phyloP scores from a whole-genome alignment of 2,113 vertebrate genomes.

The Menidia beryllina region DNA sequence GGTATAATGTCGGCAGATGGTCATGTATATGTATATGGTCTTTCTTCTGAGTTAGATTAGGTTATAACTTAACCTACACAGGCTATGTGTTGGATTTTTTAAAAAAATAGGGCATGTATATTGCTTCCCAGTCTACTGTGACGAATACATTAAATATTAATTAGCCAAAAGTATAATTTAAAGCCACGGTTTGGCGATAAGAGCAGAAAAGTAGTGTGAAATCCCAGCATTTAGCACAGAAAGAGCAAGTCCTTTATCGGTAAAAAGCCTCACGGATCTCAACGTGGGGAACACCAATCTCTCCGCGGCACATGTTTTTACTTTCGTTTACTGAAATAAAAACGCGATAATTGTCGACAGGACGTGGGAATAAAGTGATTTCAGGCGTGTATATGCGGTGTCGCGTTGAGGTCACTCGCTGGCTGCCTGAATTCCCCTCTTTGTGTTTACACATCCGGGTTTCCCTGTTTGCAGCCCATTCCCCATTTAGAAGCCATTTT shows the following conservation, averaged over 20 bases:
- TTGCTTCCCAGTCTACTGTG: no score
- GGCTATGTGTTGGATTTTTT: neutral
- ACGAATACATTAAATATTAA: neutral
- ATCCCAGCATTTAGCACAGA: conserved; percentile 37
- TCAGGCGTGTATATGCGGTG: conserved; percentile 33
- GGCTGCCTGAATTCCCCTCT: conserved; percentile 82
- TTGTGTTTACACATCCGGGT: conserved; percentile 96
- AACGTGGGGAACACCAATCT: conserved; percentile 2
- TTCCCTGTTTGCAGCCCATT: conserved; percentile 85
- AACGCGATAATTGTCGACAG: neutral
- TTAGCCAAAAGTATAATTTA: neutral
- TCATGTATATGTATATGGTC: no score
- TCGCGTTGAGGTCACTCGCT: conserved; percentile 73
- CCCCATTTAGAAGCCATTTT: conserved; percentile 89
- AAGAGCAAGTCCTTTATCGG: conserved; percentile 48
- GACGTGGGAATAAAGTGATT: conserved; percentile 19
- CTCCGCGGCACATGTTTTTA: neutral
- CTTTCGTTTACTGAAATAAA: neutral
- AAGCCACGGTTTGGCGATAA: neutral
- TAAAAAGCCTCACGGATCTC: conserved; percentile 17
- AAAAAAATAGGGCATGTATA: neutral
- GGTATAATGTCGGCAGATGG: no score
- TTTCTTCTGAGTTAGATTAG: neutral
- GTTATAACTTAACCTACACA: neutral
- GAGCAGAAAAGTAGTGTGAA: conserved; percentile 19